Base-by-base conservation (phyloP, 2,113 vertebrate genomes). In the Camelus dromedarius region DNA sequence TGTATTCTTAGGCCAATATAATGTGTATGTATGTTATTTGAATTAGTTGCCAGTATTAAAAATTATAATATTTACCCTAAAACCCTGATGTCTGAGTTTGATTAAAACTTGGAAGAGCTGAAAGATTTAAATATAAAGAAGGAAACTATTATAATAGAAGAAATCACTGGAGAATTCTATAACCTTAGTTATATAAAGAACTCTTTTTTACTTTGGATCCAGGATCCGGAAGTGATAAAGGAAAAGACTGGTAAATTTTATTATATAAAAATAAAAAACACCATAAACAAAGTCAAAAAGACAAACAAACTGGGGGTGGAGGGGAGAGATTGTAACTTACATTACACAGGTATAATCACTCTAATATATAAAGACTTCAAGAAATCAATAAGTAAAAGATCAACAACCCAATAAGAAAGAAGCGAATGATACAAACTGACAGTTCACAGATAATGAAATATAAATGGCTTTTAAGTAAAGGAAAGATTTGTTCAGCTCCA, bases 91-190 rank as follows among this genome's bases (percentile, higher is more conserved):
- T 87, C n/a, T 26, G 54, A 4, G 9, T 69, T 91, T 97, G 58
- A 75, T 80, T 96, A 85, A 93, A 93, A 84, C 16, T 62, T 96
- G 70, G n/a, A 86, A 22, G 22, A 48, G 32, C 87, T 20, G n/a
- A 92, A 96, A 85, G n/a, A 54, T 32, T 52, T 72, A 60, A 93
- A 75, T 22, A 46, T 81, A 35, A 30, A 77, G 77, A 84, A 82
- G 28, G 32, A 95, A 94, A 69, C 14, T 5, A 48, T 66, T 60
- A 86, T 35, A 75, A 22, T 26, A 85, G 54, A 80, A 92, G 79
- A 95, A 91, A 84, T 93, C 48, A 48, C 3, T 58, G 56, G 62
- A 91, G 26, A 93, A 76, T 48, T 24, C 24, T 83, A 58, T 82
- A 77, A 82, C 3, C 28, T 87, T 32, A 24, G 12, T 42, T 42